Evolutionary conservation across 2,797 vertebrate genomes (phyloP).

Genomic region (Fringilla coelebs): DNA sequence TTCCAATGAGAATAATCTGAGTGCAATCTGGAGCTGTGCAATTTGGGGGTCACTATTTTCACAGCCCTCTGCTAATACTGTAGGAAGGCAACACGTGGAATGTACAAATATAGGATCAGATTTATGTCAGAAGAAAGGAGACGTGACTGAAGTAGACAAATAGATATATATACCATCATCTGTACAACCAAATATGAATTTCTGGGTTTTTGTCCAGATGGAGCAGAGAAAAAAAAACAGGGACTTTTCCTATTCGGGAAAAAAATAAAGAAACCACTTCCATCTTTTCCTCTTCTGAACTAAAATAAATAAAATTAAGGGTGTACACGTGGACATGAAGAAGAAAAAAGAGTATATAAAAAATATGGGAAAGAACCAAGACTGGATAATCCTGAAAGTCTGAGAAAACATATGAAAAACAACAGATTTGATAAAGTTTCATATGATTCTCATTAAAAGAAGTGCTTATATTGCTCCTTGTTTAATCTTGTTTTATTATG

Average conservation of each 20-base stretch:
- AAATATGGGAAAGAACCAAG: background rate
- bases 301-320: background rate
- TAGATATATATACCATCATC: background rate
- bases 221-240: background rate
- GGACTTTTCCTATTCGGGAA: background rate
- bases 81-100: conserved; percentile 38
- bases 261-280: rapidly evolving
- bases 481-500: background rate
- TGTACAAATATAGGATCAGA: conserved; percentile 38
- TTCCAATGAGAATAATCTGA: background rate
- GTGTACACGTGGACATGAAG: background rate
- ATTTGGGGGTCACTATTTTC: conserved; percentile 42
- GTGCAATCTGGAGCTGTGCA: conserved; percentile 19
- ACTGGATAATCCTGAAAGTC: background rate
- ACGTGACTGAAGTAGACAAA: background rate
- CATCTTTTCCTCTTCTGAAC: background rate
- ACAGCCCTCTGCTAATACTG: conserved; percentile 32
- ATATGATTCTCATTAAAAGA: background rate
- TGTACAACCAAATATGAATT: background rate
- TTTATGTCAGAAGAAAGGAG: background rate
- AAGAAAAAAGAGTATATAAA: background rate
- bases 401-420: background rate
- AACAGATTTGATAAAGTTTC: background rate
- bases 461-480: background rate
- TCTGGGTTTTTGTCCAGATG: background rate